phyloP scores from a whole-genome alignment of 1,140 invertebrate genomes.

The Zophobas atratus region DNA sequence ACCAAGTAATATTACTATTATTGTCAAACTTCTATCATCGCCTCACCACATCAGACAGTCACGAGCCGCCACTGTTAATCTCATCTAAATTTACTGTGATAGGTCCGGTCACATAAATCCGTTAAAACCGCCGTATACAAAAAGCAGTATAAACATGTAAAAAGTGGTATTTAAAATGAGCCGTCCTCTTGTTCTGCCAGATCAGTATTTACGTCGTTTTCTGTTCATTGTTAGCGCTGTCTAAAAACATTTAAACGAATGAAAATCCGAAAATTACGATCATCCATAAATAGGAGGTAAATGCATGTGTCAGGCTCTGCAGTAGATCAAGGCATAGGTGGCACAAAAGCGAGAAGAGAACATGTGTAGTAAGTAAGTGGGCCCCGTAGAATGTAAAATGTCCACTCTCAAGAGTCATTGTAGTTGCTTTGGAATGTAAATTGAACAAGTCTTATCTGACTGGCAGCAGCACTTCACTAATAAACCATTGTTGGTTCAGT shows the following conservation, averaged over 20 bases:
- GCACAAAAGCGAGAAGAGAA: conserved; percentile 41
- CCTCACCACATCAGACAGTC: no score
- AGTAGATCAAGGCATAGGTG: conserved; percentile 51
- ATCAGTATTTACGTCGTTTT: conserved; percentile 43
- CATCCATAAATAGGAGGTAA: conserved; percentile 51
- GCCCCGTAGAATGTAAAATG: conserved; percentile 61
- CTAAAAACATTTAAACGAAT: conserved; percentile 52
- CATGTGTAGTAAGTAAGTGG: conserved; percentile 54
- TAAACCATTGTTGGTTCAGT: conserved; percentile 65
- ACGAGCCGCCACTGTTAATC: not conserved
- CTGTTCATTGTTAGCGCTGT: conserved; percentile 49
- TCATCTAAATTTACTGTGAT: conserved; percentile 15
- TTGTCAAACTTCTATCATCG: no score
- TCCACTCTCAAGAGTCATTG: conserved; percentile 63
- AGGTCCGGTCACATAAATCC: conserved; percentile 29
- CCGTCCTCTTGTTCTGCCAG: conserved; percentile 49
- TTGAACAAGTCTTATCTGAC: conserved; percentile 65
- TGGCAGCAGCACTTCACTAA: conserved; percentile 64
- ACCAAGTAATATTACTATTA: no score
- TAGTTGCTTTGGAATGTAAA: conserved; percentile 65
- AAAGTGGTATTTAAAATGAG: conserved; percentile 49
- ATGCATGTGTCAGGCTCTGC: conserved; percentile 47
- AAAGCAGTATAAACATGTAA: conserved; percentile 35
- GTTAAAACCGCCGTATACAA: conserved; percentile 20
- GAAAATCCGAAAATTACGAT: conserved; percentile 55